Conservation (phyloP, 2,888 invertebrate species). For the Caenorhabditis virilis region DNA sequence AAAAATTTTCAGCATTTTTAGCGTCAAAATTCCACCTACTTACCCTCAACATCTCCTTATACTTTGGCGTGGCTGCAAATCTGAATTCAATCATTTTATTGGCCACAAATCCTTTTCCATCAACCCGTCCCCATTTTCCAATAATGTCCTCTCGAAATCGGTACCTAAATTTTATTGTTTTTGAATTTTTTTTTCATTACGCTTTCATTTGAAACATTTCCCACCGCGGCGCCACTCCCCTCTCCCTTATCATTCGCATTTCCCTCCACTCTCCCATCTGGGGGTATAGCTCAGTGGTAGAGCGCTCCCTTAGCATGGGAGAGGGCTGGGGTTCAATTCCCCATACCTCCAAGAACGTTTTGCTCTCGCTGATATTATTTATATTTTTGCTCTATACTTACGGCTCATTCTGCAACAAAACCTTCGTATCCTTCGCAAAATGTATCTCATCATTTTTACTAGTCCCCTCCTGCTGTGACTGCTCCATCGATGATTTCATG, state of each 20-base stretch:
- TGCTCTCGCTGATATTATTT: not conserved
- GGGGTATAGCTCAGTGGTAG: conserved; percentile 64
- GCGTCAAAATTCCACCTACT: not conserved
- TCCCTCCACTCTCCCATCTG: conserved; percentile 40
- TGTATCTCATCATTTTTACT: too few species aligned
- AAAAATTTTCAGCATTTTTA: not conserved
- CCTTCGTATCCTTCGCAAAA: conserved; percentile 4
- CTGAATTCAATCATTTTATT: not conserved
- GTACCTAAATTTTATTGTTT: not conserved
- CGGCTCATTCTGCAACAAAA: conserved; percentile 2
- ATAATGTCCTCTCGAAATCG: conserved; percentile 3
- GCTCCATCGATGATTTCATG: too few species aligned
- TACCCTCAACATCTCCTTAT: not conserved
- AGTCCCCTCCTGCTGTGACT: too few species aligned
- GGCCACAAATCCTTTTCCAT: not conserved
- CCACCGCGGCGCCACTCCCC: conserved; percentile 19
- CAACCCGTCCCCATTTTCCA: conserved; percentile 1
- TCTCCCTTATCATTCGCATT: conserved; percentile 62
- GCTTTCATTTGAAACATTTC: too few species aligned
- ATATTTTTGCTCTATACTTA: not conserved
- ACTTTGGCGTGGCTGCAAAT: not conserved
- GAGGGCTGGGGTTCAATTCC: conserved; percentile 62
- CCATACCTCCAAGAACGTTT: conserved; percentile 26
- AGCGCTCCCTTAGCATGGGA: conserved; percentile 65
- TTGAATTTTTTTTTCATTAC: too few species aligned